phyloP scores from a whole-genome alignment of 2,888 invertebrate species.

The Mythimna albipuncta region DNA sequence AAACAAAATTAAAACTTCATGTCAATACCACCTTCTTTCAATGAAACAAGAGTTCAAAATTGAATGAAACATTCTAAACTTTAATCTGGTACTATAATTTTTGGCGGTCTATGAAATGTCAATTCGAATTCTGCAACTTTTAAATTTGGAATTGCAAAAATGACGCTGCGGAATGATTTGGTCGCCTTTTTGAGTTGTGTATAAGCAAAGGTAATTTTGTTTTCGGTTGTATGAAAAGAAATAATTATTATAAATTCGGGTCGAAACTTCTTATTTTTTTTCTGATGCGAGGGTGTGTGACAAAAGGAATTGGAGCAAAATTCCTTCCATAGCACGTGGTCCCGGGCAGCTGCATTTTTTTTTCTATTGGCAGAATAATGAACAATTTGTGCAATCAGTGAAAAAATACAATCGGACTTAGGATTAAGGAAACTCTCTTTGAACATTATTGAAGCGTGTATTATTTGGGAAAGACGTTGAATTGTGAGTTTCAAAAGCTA shows the following conservation, averaged over 20 bases:
- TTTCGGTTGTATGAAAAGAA: slow-evolving; percentile 44
- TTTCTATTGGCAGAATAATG: slow-evolving; percentile 49
- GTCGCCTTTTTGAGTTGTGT: slow-evolving; percentile 22
- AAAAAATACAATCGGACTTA: slow-evolving; percentile 51
- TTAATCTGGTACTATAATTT: slow-evolving; percentile 4
- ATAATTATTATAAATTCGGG: slow-evolving; percentile 56
- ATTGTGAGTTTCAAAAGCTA: slow-evolving; percentile 17
- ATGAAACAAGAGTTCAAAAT: slow-evolving; percentile 28
- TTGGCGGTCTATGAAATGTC: slow-evolving; percentile 58
- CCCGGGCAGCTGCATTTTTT: slow-evolving; percentile 70
- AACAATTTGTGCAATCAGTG: slow-evolving; percentile 62
- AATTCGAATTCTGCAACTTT: slow-evolving; percentile 42
- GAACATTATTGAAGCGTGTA: slow-evolving; percentile 46
- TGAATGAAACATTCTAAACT: neutral
- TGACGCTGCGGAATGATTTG: neutral
- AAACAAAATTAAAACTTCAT: neutral
- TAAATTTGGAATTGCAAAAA: slow-evolving; percentile 23
- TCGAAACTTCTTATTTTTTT: slow-evolving; percentile 51
- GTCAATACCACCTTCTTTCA: neutral
- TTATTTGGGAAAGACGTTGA: slow-evolving; percentile 39
- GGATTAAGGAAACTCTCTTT: slow-evolving; percentile 56
- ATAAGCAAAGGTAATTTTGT: slow-evolving; percentile 56
- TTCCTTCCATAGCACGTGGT: slow-evolving; percentile 71
- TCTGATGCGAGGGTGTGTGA: slow-evolving; percentile 65
- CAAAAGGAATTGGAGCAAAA: slow-evolving; percentile 75